Evolutionary conservation across 2,113 vertebrate genomes (phyloP).

Genomic region (Henicopernis longicauda): DNA sequence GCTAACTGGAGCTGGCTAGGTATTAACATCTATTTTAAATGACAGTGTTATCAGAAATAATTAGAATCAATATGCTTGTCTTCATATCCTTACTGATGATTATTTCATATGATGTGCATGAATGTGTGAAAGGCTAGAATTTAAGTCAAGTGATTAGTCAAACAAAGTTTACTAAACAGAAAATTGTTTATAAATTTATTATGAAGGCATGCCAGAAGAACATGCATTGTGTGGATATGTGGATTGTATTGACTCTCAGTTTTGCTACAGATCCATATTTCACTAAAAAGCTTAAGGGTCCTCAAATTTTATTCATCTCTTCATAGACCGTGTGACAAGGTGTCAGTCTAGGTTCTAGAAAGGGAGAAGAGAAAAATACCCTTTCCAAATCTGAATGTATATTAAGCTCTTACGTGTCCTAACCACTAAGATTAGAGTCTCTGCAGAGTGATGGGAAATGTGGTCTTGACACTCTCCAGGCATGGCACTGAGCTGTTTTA

Average conservation of each 20-base stretch:
- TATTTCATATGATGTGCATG: neutral
- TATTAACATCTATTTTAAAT: neutral
- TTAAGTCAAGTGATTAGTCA: neutral
- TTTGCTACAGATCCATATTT: neutral
- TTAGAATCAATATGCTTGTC: neutral
- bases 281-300: neutral
- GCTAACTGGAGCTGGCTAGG: neutral
- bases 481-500: neutral
- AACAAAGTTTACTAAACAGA: neutral
- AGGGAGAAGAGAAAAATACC: neutral
- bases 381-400: neutral
- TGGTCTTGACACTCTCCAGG: neutral
- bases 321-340: neutral
- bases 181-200: neutral
- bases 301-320: neutral
- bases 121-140: neutral
- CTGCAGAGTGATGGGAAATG: neutral
- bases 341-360: neutral
- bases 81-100: neutral
- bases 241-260: neutral
- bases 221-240: neutral
- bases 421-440: neutral
- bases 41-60: neutral
- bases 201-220: neutral
- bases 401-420: neutral